Evolutionary conservation across 2,888 invertebrate genomes (phyloP).

Genomic region (Cybosia mesomella): DNA sequence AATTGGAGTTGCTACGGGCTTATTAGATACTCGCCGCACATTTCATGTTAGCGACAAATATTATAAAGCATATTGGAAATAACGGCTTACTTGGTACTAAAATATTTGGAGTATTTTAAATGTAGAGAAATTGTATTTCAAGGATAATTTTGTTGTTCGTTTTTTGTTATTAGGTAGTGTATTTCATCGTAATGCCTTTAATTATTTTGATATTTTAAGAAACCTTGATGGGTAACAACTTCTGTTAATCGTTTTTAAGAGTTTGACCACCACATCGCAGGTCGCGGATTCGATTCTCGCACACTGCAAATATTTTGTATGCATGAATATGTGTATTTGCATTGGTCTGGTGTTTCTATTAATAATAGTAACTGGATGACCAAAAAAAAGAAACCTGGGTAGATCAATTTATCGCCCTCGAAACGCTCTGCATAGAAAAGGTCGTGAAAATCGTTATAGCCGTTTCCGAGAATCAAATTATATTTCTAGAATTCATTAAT

Average conservation of each 20-base stretch:
- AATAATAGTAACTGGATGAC: too few species aligned
- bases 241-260: not conserved
- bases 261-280: too few species aligned
- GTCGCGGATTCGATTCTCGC: too few species aligned
- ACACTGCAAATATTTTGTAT: too few species aligned
- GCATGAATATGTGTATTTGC: too few species aligned
- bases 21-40: constrained; percentile 44
- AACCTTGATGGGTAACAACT: not conserved
- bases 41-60: constrained; percentile 22
- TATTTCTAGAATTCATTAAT: too few species aligned
- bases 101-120: not conserved
- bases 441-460: too few species aligned
- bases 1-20: constrained; percentile 54
- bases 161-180: not conserved
- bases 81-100: not conserved
- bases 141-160: not conserved
- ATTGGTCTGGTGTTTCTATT: too few species aligned
- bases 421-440: too few species aligned
- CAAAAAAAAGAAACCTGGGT: too few species aligned
- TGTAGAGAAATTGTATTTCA: not conserved
- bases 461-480: too few species aligned
- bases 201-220: not conserved
- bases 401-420: too few species aligned
- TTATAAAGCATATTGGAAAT: constrained; percentile 29
- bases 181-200: not conserved